These are phyloP conservation scores for Euproctis similis DNA, from an alignment of 2,888 invertebrate genomes.

Conservation along the genomic window DNA sequence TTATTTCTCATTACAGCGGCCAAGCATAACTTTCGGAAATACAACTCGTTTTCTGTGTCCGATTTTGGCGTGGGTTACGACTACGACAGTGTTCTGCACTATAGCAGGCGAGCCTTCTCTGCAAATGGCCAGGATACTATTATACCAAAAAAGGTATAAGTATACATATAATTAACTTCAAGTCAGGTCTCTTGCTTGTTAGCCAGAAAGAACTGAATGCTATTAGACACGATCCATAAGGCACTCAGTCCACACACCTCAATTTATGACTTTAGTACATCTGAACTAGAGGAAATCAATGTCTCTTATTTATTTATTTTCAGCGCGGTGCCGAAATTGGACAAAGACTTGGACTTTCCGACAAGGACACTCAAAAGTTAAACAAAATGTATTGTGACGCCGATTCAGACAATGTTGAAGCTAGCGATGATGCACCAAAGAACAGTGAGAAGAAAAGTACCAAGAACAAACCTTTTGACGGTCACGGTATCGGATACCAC, in stretches of 20 bases:
- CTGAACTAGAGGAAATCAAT: background rate
- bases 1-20: conserved; percentile 43
- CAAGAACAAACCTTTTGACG: conserved; percentile 61
- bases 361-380: conserved; percentile 74
- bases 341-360: conserved; percentile 73
- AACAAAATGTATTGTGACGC: conserved; percentile 76
- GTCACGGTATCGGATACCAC: conserved; percentile 66
- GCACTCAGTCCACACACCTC: too few relatives aligned
- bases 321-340: conserved; percentile 70
- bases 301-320: conserved; percentile 16
- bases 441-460: conserved; percentile 38
- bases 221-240: too few relatives aligned
- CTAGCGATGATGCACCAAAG: conserved; percentile 24
- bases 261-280: too few relatives aligned
- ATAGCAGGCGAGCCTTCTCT: conserved; percentile 81
- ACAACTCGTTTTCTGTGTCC: conserved; percentile 77
- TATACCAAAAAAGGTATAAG: conserved; percentile 75
- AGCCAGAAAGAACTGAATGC: too few relatives aligned
- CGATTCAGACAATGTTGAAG: conserved; percentile 38
- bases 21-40: conserved; percentile 78
- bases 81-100: conserved; percentile 85
- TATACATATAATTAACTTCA: too few relatives aligned
- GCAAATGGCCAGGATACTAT: conserved; percentile 81
- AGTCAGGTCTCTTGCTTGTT: too few relatives aligned
- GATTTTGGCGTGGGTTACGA: conserved; percentile 83